A percentile compares a stretch with the other conserved stretches of the same genome.
Conservation (phyloP, 2,888 invertebrate species). For the Polyommatus icarus region DNA sequence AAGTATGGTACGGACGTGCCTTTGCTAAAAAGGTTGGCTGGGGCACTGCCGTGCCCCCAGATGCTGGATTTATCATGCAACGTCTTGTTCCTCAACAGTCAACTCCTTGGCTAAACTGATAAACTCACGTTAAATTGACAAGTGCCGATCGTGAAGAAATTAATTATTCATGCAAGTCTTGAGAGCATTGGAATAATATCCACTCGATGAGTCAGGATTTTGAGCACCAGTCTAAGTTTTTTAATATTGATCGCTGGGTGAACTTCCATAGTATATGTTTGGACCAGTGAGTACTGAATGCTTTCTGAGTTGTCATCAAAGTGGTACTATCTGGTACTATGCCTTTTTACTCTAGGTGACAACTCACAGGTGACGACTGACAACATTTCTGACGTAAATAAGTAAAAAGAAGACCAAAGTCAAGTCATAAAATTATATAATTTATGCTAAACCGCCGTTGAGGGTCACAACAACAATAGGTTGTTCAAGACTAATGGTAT, state of each 20-base stretch:
- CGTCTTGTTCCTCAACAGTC: too few species aligned
- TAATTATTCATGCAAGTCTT: conserved; percentile 19
- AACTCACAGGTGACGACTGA: not conserved
- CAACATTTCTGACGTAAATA: not conserved
- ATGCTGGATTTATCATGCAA: not conserved
- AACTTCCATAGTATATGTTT: not conserved
- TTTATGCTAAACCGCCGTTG: conserved; percentile 2
- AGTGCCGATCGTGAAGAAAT: not conserved
- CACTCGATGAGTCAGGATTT: not conserved
- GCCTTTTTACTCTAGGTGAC: not conserved
- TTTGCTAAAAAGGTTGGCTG: too few species aligned
- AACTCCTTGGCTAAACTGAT: not conserved
- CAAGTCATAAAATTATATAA: conserved; percentile 7
- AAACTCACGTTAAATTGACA: not conserved
- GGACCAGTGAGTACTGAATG: not conserved
- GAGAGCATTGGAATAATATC: conserved; percentile 1
- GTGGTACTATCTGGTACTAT: not conserved
- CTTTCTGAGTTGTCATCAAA: not conserved
- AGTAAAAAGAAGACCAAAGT: conserved; percentile 5
- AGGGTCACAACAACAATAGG: conserved; percentile 15
- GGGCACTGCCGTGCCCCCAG: too few species aligned
- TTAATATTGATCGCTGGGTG: not conserved
- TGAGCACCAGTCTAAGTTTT: not conserved
- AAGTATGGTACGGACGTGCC: too few species aligned
- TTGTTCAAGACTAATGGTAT: conserved; percentile 7